Evolutionary conservation across 2,888 invertebrate species (phyloP).

Genomic region (Halocaridina rubra): DNA sequence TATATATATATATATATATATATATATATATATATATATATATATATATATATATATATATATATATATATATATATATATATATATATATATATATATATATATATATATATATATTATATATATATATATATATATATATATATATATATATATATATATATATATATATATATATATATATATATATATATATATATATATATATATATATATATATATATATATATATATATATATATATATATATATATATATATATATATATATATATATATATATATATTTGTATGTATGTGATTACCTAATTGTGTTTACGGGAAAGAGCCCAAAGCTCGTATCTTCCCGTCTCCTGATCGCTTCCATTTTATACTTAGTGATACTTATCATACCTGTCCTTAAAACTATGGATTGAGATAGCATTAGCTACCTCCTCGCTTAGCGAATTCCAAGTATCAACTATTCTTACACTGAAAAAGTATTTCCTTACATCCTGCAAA

Average conservation of each 20-base stretch:
- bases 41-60: background rate
- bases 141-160: background rate
- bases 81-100: constrained; percentile 17
- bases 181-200: background rate
- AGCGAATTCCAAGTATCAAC: too few species aligned
- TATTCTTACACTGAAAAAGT: too few species aligned
- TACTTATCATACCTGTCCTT: too few species aligned
- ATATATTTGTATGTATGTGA: background rate
- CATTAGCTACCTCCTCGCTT: too few species aligned
- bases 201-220: background rate
- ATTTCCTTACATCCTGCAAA: too few species aligned
- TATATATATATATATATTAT: constrained; percentile 27
- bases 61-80: constrained; percentile 10
- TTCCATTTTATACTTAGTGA: too few species aligned
- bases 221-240: background rate
- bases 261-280: background rate
- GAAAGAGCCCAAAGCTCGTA: too few species aligned
- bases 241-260: constrained; percentile 14
- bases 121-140: constrained; percentile 22
- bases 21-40: constrained; percentile 9
- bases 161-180: background rate
- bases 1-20: constrained; percentile 11
- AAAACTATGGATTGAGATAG: too few species aligned
- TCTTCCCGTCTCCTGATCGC: too few species aligned
- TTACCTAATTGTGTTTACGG: too few species aligned